phyloP scores from a whole-genome alignment of 2,113 vertebrate genomes.

The Petromus typicus region DNA sequence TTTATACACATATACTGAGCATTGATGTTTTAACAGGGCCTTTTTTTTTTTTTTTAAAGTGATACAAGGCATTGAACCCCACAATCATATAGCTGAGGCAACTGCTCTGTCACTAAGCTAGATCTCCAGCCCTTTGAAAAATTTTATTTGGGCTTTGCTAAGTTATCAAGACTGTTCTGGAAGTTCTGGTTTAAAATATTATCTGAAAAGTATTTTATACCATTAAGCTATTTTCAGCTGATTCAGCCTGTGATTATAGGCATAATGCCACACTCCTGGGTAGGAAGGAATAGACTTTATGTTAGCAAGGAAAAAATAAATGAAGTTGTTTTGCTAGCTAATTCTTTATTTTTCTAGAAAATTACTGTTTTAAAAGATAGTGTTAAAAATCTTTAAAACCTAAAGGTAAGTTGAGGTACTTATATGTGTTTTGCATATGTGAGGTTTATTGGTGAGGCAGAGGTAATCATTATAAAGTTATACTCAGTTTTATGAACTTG shows the following conservation, averaged over 20 bases:
- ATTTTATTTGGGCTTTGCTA: background rate
- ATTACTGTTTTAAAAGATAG: constrained; percentile 22
- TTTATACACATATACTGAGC: constrained; percentile 80
- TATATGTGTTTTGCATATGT: constrained; percentile 42
- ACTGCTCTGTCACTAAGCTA: background rate
- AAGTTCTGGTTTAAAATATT: constrained; percentile 19
- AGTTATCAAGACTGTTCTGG: background rate
- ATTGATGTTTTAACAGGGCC: constrained; percentile 72
- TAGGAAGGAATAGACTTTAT: constrained; percentile 39
- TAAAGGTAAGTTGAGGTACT: constrained; percentile 22
- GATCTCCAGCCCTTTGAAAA: background rate
- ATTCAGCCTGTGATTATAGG: background rate
- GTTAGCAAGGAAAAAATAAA: constrained; percentile 72
- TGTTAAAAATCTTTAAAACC: constrained; percentile 56
- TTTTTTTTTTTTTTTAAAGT: background rate
- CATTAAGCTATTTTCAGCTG: constrained; percentile 53
- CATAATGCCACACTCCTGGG: background rate
- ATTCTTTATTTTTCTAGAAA: constrained; percentile 61
- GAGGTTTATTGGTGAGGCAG: constrained; percentile 37
- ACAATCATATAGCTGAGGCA: background rate
- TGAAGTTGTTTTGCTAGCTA: constrained; percentile 54
- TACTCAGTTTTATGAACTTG: constrained; percentile 48
- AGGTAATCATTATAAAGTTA: constrained; percentile 50
- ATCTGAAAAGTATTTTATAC: constrained; percentile 46
- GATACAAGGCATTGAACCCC: background rate